These are phyloP conservation scores for Antedon mediterranea DNA, from an alignment of 53 echinoderm and acorn worm genomes.

Conservation along the genomic window DNA sequence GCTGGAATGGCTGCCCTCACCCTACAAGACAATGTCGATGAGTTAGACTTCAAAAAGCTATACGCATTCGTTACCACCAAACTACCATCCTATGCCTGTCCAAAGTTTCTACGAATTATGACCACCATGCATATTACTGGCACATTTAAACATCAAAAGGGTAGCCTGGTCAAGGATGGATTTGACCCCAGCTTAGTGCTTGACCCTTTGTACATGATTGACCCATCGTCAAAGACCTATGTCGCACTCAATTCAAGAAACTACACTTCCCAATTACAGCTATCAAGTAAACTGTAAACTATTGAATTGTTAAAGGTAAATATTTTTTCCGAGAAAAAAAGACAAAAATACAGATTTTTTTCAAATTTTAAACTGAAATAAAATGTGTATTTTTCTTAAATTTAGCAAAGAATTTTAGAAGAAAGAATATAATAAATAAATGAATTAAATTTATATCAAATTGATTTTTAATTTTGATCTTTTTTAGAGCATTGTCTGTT, in stretches of 20 bases:
- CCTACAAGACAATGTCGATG: conserved; percentile 11
- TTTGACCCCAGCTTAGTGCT: conserved; percentile 25
- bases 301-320: too few species aligned
- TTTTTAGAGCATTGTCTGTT: too few species aligned
- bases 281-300: neutral
- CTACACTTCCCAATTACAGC: neutral
- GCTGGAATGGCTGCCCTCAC: conserved; percentile 86
- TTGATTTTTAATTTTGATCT: too few species aligned
- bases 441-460: too few species aligned
- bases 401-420: too few species aligned
- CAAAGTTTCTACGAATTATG: conserved; percentile 55
- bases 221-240: conserved; percentile 22
- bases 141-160: conserved; percentile 61
- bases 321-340: too few species aligned
- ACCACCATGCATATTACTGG: conserved; percentile 32
- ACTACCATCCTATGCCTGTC: conserved; percentile 76
- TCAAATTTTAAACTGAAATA: too few species aligned
- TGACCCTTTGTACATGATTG: conserved; percentile 37
- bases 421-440: too few species aligned
- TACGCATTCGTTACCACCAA: conserved; percentile 38
- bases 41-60: conserved; percentile 24
- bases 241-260: conserved; percentile 10
- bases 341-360: too few species aligned
- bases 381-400: too few species aligned
- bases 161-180: conserved; percentile 39